phyloP scores from a whole-genome alignment of 1,140 invertebrate species.

The Drosophila orena region DNA sequence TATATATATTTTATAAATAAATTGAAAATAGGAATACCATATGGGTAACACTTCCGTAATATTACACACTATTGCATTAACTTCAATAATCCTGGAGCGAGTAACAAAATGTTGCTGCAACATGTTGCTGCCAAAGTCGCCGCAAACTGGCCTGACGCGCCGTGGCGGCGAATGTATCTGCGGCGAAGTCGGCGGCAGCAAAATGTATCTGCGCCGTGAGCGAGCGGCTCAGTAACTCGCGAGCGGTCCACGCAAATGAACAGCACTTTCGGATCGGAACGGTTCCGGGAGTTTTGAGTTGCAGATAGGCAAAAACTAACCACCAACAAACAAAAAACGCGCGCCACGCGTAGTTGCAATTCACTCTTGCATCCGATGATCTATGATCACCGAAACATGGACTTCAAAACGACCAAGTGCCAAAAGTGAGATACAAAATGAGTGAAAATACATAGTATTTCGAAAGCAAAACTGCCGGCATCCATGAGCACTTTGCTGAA shows the following conservation, averaged over 20 bases:
- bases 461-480: conserved; percentile 8
- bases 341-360: conserved; percentile 34
- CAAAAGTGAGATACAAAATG: conserved; percentile 1
- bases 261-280: conserved; percentile 30
- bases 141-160: conserved; percentile 20
- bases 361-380: not conserved
- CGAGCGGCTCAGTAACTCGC: conserved; percentile 69
- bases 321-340: conserved; percentile 42
- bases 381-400: conserved; percentile 10
- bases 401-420: conserved; percentile 19
- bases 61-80: too few relatives aligned
- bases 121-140: conserved; percentile 26
- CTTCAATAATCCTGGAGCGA: not conserved
- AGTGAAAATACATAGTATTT: not conserved
- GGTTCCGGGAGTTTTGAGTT: conserved; percentile 2
- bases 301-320: conserved; percentile 6
- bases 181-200: conserved; percentile 38
- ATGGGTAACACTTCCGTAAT: too few relatives aligned
- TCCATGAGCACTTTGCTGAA: not conserved
- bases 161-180: conserved; percentile 25
- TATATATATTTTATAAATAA: not conserved
- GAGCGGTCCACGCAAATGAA: conserved; percentile 61
- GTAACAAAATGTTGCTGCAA: conserved; percentile 14
- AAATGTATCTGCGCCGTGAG: conserved; percentile 77
- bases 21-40: not conserved